Evolutionary conservation across 2,888 invertebrate genomes (phyloP).

Genomic region (Drosophila diplacantha): DNA sequence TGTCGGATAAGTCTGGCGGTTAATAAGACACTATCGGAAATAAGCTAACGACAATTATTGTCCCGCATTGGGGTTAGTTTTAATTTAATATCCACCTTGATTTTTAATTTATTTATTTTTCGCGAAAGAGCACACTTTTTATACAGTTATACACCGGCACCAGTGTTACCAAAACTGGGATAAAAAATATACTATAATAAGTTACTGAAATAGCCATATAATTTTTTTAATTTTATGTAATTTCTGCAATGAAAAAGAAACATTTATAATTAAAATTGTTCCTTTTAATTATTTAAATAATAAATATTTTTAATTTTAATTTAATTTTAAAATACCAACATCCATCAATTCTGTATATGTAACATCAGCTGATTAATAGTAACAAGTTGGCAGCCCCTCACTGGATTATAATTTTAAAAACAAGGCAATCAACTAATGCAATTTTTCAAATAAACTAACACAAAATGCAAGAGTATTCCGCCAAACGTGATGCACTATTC

Average conservation of each 20-base stretch:
- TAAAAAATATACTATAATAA: not conserved
- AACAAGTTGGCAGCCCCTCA: constrained; percentile 35
- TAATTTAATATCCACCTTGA: constrained; percentile 29
- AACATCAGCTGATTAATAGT: constrained; percentile 28
- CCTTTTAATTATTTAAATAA: not conserved
- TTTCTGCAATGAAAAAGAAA: not conserved
- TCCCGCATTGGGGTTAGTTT: constrained; percentile 10
- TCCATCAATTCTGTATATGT: not conserved
- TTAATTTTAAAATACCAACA: not conserved
- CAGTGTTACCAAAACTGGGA: constrained; percentile 16
- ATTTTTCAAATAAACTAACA: constrained; percentile 12
- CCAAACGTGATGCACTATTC: constrained; percentile 85
- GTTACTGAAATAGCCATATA: not conserved
- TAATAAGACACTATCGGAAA: not conserved
- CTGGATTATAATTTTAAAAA: not conserved
- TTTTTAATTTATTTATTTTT: constrained; percentile 15
- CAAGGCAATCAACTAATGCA: not conserved
- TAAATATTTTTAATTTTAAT: too few relatives aligned
- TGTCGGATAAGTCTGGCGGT: too few relatives aligned
- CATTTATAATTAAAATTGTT: not conserved
- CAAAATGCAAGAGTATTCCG: constrained; percentile 78
- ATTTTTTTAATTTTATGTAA: not conserved
- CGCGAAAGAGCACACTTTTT: constrained; percentile 31
- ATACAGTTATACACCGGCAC: constrained; percentile 50
- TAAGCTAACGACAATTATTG: not conserved